Base-by-base conservation (phyloP, 1,140 invertebrate genomes). In the Diuraphis noxia region DNA sequence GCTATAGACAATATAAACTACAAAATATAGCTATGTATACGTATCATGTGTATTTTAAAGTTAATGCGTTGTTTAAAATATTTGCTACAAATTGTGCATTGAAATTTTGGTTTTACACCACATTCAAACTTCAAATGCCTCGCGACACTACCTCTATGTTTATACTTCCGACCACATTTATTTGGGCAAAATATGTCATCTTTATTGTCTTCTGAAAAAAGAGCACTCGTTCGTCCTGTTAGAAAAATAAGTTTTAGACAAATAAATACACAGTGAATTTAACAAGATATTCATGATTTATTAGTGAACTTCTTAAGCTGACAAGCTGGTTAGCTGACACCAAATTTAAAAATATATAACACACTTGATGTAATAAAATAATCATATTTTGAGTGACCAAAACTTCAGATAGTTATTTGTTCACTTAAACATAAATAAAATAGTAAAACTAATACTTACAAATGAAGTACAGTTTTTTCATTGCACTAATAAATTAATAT, bases 11-110 rank as follows among this genome's bases (percentile, higher is more conserved):
- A 88, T 40, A 36, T 30, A 56, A 88, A 63, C 86, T 79, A 91
- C 72, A 91, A 52, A 36, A 91, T 91, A 81, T 43, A 91, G 25
- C 89, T 91, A 49, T 92, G 91, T 88, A 87, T 87, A 13, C 84
- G 85, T 43, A 92, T 92, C 93, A 93, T 94, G 92, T 94, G 94
- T 36, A 93, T 93, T 86, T 94, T 94, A 2, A 95, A 92, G 0
- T 94, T 94, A 92, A 96, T 96, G 34, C 96, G 96, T 40, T 96
- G 96, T 1, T 96, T 97, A 93, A 97, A 97, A 23, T 95, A 95
- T 85, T 96, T 92, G 25, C 86, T 92, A 88, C 93, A 93, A 23
- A 92, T 88, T 13, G 88, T 92, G 40, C 93, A 93, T 52, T 92
- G 91, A 90, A 93, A 93, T 90, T 92, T 92, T 19, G 93, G 93